A percentile compares a stretch with the other conserved stretches of the same genome.
Conservation (phyloP, 2,797 vertebrate species). For the Selene dorsalis region DNA sequence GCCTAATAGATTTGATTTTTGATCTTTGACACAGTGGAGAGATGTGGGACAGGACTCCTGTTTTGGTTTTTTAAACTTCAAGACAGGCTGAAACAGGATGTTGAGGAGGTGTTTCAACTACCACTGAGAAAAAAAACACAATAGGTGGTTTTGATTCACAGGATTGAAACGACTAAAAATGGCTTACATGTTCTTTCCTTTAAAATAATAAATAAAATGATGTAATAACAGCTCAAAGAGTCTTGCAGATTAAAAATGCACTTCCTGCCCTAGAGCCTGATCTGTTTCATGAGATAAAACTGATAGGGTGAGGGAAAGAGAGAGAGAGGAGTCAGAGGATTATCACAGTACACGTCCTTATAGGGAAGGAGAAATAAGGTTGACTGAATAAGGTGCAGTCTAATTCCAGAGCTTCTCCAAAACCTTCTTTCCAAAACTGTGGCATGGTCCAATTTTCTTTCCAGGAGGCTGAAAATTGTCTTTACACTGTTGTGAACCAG, state of each 20-base stretch:
- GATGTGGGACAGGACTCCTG: neutral
- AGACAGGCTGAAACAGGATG: neutral
- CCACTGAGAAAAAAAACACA: neutral
- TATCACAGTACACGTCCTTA: neutral
- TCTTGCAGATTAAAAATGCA: neutral
- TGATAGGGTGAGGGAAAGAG: neutral
- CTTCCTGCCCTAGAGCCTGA: neutral
- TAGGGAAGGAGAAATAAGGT: neutral
- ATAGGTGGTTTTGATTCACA: neutral
- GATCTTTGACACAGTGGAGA: slow-evolving; percentile 17
- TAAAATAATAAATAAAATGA: neutral
- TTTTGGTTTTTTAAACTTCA: slow-evolving; percentile 14
- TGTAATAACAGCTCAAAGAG: neutral
- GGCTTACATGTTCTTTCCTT: neutral
- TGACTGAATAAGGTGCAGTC: slow-evolving; percentile 9
- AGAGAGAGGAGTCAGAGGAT: slow-evolving; percentile 49
- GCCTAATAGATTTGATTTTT: neutral
- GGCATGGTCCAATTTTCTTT: slow-evolving; percentile 65
- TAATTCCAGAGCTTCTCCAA: neutral
- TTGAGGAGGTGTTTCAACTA: neutral
- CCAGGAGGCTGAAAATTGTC: slow-evolving; percentile 63
- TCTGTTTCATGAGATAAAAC: neutral
- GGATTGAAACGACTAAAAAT: neutral
- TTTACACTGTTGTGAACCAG: slow-evolving; percentile 16
- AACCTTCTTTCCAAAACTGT: slow-evolving; percentile 52